Evolutionary conservation across 2,797 vertebrate genomes (phyloP), one percentile per base, ranked within the genome.

Genomic region (Neostethus bicornis): DNA sequence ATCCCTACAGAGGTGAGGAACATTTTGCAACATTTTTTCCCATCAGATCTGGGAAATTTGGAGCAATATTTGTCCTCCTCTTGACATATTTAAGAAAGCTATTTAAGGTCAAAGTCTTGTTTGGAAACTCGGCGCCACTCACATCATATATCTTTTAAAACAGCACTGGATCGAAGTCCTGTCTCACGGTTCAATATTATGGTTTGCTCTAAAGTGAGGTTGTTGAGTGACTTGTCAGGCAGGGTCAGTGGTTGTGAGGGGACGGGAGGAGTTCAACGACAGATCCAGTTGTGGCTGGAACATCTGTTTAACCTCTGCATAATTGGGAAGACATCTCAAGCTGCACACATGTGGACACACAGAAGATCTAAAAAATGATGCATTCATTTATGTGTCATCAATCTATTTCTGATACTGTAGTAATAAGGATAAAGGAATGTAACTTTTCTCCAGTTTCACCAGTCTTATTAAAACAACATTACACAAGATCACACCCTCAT

Each of bases 51-150:
- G 57, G 72, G 51, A 73, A 74, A 56, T 76, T 42, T 41, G 7
- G 50, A 38, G 59, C 73, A 70, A 70, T 81, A 79, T 75, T 77
- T 52, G 60, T 70, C 70, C 65, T 77, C 52, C 50, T 42, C 42
- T 63, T 71, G 74, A 75, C 72, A 75, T 79, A 75, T 85, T 77
- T 70, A 61, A 75, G 34, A 67, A 39, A 83, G 66, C 79, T 73
- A 80, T 80, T 80, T 77, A 53, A 62, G 86, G 78, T 86, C 83
- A 81, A 75, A 82, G 82, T 75, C 72, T 73, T 89, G 83, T 87
- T 88, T 83, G 69, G 68, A 80, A 61, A 79, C 54, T 52, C 41
- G 44, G 65, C 54, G 24, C 51, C 16, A 59, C 77, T 73, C 65
- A 55, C 80, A 77, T 62, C 73, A 77, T 80, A 43, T 71, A 54